Evolutionary conservation across 2,888 invertebrate species (phyloP), one percentile per base, ranked within the genome.

Genomic region (Cotesia congregata): DNA sequence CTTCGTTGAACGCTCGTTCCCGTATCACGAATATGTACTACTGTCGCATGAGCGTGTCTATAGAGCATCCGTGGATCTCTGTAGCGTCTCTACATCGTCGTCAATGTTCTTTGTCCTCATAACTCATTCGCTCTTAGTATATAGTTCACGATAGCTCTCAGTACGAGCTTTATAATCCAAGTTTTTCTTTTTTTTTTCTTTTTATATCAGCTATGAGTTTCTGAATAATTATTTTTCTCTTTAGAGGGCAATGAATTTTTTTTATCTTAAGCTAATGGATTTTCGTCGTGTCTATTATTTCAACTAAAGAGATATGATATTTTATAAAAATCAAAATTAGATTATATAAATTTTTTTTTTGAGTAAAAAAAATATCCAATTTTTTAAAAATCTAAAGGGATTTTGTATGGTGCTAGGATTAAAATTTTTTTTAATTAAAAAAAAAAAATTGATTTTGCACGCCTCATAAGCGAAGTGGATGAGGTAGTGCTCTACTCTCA

Each of bases 1-100:
- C 83, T 79, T 80, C 78, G 72, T 68, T 65, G 67, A 67, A 59
- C 79, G 17, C 71, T n/a, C 76, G 39, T 65, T 6, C 12, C 40
- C 78, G 67, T 64, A 65, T 30, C 68, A 20, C 78, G 50, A 50
- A 50, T 50, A 50, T 50, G 50, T 50, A 12, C 50, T 50, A 50
- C 50, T 50, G 7, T 12, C 12, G 50, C 50, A 50, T 50, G 50
- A 9, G 50, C 50, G 12, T 50, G 50, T 9, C 12, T 50, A 50
- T 50, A 50, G 50, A 50, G 50, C 12, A 50, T 50, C 9, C 50
- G 9, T 50, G 50, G 50, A 50, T 50, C 50, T 50, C 50, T 50
- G 12, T 12, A 50, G 50, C 50, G 50, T 4, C 50, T 4, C 50
- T 50, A 50, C 38, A 12, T 65, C 65, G 30, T 65, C 65, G 65